Evolutionary conservation across 2,888 invertebrate species (phyloP), one percentile per base, ranked within the genome.

Genomic region (Gasteruption jaculator): DNA sequence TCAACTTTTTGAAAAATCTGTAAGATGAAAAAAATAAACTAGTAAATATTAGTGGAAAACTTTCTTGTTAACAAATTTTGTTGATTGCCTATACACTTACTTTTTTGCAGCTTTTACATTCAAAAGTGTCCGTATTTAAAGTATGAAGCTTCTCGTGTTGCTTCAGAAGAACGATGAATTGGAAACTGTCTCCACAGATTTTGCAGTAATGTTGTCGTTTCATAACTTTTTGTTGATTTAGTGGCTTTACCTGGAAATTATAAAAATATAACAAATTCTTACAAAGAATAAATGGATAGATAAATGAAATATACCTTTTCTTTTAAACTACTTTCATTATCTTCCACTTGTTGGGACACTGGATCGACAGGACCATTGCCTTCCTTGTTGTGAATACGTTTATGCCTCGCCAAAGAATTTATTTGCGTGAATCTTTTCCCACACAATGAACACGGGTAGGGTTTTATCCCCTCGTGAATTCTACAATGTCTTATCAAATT

Each of bases 401-500:
- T 65, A 7, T 66, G 66, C 7, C 64, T 58, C 5, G 57, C 60
- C 4, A 66, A 39, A 0, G 66, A 66, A 52, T 59, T 64, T 19
- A 63, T 60, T 34, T 66, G 66, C 1, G 62, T 65, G 30, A 66
- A 66, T 40, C 62, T 53, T 39, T 64, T 63, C 1, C 67, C 67
- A 44, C 71, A 71, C 24, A 61, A 49, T 3, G 56, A 57, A 41
- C 71, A 71, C 2, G 61, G 64, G 49, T 70, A 71, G 8, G 69
- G 69, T 43, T 70, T 70, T 7, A 64, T 50, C 32, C 73, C 72
- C 33, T 71, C 62, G 35, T 73, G 71, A 26, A 68, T 69, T 56
- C 74, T 64, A 43, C 59, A 55, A 24, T 66, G 66, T 39, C 66
- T 60, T 31, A 67, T 69, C 27, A 72, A 54, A 57, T 73, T 73